A percentile compares a stretch with the other conserved stretches of the same genome.
Evolutionary conservation across 2,888 invertebrate species (phyloP).

Genomic region (Netelia virgata): DNA sequence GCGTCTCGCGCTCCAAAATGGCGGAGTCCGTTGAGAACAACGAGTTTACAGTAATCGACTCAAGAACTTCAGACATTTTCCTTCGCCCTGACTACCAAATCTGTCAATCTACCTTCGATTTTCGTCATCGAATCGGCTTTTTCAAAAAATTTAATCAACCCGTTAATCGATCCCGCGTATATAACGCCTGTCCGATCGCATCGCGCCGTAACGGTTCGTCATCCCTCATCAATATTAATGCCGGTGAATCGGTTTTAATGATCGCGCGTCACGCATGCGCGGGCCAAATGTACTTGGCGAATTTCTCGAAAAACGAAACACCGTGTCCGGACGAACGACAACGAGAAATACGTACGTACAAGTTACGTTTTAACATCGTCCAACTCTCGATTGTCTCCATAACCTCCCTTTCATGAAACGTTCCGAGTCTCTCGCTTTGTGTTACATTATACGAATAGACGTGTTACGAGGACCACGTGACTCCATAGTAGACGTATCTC

Average conservation of each 20-base stretch:
- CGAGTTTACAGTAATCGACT: not conserved
- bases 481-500: conserved; percentile 49
- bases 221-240: conserved; percentile 66
- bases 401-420: conserved; percentile 29
- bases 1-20: not conserved
- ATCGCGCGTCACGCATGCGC: conserved; percentile 56
- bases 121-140: conserved; percentile 13
- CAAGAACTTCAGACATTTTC: not conserved
- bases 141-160: conserved; percentile 45
- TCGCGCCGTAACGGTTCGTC: conserved; percentile 14
- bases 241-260: conserved; percentile 53
- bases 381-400: conserved; percentile 23
- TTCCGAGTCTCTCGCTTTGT: not conserved
- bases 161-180: not conserved
- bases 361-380: conserved; percentile 51
- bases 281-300: conserved; percentile 15
- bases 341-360: conserved; percentile 37
- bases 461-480: conserved; percentile 1
- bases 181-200: not conserved
- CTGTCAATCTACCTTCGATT: not conserved
- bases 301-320: conserved; percentile 19
- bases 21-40: not conserved
- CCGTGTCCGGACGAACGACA: conserved; percentile 21
- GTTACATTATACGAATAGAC: conserved; percentile 1
- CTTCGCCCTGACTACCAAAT: not conserved